Evolutionary conservation across 2,888 invertebrate species (phyloP).

Genomic region (Synergus umbraculus): DNA sequence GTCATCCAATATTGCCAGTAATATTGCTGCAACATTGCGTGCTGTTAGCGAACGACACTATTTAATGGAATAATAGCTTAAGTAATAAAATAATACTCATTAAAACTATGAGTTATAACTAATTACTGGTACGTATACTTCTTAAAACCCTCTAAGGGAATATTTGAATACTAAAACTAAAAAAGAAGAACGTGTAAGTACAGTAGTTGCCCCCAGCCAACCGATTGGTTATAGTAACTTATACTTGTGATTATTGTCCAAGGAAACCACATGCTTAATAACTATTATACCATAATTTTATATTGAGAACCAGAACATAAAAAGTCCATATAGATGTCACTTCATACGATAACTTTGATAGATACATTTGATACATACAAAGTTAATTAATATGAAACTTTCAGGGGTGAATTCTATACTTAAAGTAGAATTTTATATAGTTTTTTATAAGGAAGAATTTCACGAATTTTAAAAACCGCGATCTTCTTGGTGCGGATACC

Average conservation of each 20-base stretch:
- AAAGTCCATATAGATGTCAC: background rate
- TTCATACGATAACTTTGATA: background rate
- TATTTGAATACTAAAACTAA: background rate
- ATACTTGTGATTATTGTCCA: slow-evolving; percentile 22
- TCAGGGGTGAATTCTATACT: background rate
- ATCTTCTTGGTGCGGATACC: slow-evolving; percentile 49
- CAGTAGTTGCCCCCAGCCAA: background rate
- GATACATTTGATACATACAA: background rate
- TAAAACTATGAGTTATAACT: background rate
- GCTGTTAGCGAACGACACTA: background rate
- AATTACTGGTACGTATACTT: background rate
- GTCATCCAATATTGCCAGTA: no score
- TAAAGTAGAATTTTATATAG: background rate
- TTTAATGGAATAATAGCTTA: background rate
- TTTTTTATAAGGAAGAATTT: background rate
- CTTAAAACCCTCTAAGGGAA: slow-evolving; percentile 5
- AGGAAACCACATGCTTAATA: background rate
- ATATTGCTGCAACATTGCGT: no score
- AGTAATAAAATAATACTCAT: slow-evolving; percentile 8
- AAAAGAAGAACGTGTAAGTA: background rate
- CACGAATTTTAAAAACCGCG: slow-evolving; percentile 30
- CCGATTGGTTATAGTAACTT: background rate
- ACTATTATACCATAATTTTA: background rate
- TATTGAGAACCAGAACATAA: background rate
- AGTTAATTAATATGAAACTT: background rate